phyloP scores from a whole-genome alignment of 2,888 invertebrate species.

The Saturnia japonica region DNA sequence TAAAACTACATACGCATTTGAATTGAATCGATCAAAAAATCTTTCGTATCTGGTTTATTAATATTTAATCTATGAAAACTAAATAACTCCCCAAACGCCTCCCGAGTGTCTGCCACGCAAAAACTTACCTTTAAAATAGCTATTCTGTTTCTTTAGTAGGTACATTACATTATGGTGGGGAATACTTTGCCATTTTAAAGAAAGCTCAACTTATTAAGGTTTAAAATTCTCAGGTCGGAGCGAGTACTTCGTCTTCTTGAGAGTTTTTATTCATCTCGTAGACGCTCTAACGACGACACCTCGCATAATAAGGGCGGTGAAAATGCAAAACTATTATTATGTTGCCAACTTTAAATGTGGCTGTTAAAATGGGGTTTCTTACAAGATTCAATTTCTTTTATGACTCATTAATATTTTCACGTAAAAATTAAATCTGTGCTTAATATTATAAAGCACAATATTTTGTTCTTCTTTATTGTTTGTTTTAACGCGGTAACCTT shows the following conservation, averaged over 20 bases:
- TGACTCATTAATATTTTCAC: neutral
- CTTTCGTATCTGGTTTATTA: too few relatives aligned
- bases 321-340: constrained; percentile 11
- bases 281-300: constrained; percentile 5
- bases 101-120: neutral
- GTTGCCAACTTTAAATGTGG: constrained; percentile 5
- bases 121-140: neutral
- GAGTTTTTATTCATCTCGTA: constrained; percentile 5
- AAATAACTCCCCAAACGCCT: too few relatives aligned
- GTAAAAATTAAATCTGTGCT: neutral
- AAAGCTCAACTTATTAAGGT: neutral
- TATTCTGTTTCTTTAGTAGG: neutral
- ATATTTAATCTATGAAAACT: too few relatives aligned
- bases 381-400: neutral
- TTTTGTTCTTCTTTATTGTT: too few relatives aligned
- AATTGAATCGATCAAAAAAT: too few relatives aligned
- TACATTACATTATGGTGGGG: neutral
- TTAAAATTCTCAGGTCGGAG: neutral
- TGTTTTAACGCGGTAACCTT: too few relatives aligned
- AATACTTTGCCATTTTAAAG: neutral
- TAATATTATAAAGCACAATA: too few relatives aligned
- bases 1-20: too few relatives aligned
- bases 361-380: neutral
- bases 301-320: constrained; percentile 5
- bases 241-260: neutral